Evolutionary conservation across 2,797 vertebrate genomes (phyloP).

Genomic region (Strix occidentalis): DNA sequence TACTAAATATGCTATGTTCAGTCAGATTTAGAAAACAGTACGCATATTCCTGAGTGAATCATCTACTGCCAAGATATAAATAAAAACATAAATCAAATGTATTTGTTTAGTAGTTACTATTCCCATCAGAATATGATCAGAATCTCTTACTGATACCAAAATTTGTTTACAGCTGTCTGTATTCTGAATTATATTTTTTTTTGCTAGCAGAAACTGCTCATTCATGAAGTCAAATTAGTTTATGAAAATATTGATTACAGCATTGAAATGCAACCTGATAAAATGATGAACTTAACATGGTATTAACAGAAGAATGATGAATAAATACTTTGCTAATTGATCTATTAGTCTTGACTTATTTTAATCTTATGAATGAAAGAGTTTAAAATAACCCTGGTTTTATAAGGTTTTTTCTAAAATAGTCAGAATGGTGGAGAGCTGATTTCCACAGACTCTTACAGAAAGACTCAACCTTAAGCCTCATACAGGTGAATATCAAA

Average conservation of each 20-base stretch:
- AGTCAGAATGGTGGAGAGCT: not conserved
- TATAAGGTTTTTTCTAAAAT: not conserved
- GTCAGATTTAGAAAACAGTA: not conserved
- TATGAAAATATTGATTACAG: not conserved
- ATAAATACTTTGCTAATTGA: not conserved
- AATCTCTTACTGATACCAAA: not conserved
- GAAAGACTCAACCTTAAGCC: not conserved
- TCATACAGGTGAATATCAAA: not conserved
- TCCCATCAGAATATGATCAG: not conserved
- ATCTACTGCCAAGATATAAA: not conserved
- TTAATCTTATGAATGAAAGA: not conserved
- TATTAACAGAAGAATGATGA: not conserved
- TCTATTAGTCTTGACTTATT: not conserved
- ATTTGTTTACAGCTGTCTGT: not conserved
- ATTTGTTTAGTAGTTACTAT: not conserved
- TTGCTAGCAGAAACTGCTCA: not conserved
- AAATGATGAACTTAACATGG: not conserved
- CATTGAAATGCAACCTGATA: not conserved
- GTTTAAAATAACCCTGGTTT: not conserved
- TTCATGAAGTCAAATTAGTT: not conserved
- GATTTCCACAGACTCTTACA: not conserved
- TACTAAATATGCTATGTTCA: not conserved
- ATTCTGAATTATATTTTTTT: not conserved
- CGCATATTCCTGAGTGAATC: not conserved
- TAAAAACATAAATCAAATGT: not conserved